Base-by-base conservation (phyloP, 1,140 invertebrate genomes). In the Cheumatopsyche charites region DNA sequence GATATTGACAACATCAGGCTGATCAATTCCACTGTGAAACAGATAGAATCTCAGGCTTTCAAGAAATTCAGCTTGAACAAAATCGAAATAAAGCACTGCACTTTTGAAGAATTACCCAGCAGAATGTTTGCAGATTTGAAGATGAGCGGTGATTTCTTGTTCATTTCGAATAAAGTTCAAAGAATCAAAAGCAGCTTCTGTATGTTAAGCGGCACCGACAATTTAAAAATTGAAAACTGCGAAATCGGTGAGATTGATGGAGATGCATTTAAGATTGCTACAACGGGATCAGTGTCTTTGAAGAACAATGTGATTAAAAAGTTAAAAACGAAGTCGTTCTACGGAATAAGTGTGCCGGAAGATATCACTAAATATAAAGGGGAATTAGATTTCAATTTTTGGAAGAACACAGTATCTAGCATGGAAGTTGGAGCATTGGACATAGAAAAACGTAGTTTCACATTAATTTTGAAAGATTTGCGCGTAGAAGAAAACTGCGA, bases 1-100 rank as follows among this genome's bases (percentile, higher is more conserved):
- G 86, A 86, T 63, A 82, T 83, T n/a, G 81, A 83, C 73, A 83
- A 79, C 23, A 81, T 90, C 58, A 81, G 86, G 73, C 78, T 89
- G 26, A 77, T 69, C 13, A 84, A 90, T 75, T 87, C 86, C 66
- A 77, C 75, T 0, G 81, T 92, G 17, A 84, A 86, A 23, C 84
- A 81, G 7, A 84, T 92, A 15, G 88, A 91, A 74, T 85, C 87
- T 23, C 90, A 92, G 78, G 88, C 90, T 1, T 92, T 94, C 76
- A 93, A 93, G 71, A 92, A 92, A 79, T 92, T 94, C 77, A 86
- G 87, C 26, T 87, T 90, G 0, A 83, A 86, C 29, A 87, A 87
- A 72, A 82, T 92, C 74, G 80, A 87, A 29, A 82, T 92, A 26
- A 83, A 84, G 0, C 85, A 86, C 0, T 83, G 81, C 13, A 62